Evolutionary conservation across 2,113 vertebrate species (phyloP).

Genomic region (Benitochromis conjunctus): DNA sequence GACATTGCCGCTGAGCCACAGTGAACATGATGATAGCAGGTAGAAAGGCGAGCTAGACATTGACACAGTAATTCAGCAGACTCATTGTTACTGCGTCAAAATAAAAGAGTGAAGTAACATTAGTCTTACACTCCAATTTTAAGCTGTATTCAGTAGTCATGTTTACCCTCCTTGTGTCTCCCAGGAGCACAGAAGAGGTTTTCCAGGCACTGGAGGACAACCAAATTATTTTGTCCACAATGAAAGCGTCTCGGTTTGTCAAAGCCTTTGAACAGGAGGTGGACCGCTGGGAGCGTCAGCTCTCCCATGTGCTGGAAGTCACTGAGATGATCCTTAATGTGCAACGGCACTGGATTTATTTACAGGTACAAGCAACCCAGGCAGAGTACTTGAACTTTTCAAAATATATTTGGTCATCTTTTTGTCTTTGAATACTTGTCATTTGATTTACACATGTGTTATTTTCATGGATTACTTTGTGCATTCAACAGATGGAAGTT

Average conservation of each 20-base stretch:
- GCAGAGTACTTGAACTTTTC: not conserved
- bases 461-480: not conserved
- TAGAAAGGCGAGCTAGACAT: not conserved
- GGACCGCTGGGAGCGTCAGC: constrained; percentile 83
- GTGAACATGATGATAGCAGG: not conserved
- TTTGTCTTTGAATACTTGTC: not conserved
- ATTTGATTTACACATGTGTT: not conserved
- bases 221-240: constrained; percentile 82
- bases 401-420: not conserved
- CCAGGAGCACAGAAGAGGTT: constrained; percentile 81
- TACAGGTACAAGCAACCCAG: constrained; percentile 75
- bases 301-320: constrained; percentile 83
- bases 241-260: constrained; percentile 86
- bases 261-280: constrained; percentile 83
- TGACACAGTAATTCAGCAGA: not conserved
- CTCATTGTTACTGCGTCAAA: not conserved
- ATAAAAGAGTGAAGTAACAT: not conserved
- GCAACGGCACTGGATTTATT: constrained; percentile 87
- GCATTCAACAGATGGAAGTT: not conserved
- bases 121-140: not conserved
- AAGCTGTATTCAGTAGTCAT: not conserved
- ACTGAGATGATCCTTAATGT: constrained; percentile 82
- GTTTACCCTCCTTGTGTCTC: not conserved
- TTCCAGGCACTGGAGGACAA: constrained; percentile 86
- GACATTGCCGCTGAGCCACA: not conserved